phyloP scores from a whole-genome alignment of 2,797 vertebrate species.

The Esox lucius region DNA sequence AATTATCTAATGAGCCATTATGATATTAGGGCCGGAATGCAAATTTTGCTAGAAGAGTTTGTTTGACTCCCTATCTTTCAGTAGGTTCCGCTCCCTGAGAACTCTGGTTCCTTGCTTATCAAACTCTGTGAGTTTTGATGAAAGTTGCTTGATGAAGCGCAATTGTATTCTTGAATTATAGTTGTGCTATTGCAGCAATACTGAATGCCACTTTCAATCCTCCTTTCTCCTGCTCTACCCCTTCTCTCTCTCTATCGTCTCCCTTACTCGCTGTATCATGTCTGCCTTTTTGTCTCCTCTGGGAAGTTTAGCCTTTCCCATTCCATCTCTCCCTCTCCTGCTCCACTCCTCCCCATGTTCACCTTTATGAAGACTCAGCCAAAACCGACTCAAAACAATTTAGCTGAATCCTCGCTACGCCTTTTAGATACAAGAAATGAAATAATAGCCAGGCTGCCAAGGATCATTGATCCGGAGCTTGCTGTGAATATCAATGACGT shows the following conservation, averaged over 20 bases:
- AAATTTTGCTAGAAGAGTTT: too few relatives aligned
- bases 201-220: not conserved
- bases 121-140: not conserved
- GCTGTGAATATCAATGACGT: conserved; percentile 71
- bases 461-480: conserved; percentile 65
- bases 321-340: not conserved
- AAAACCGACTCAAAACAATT: conserved; percentile 59
- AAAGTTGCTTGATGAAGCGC: not conserved
- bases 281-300: not conserved
- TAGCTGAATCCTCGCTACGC: conserved; percentile 56
- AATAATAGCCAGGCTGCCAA: conserved; percentile 62
- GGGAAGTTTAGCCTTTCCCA: not conserved
- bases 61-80: too few relatives aligned
- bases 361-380: conserved; percentile 59
- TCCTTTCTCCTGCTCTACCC: not conserved
- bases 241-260: conserved; percentile 11
- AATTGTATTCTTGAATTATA: not conserved
- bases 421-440: conserved; percentile 64
- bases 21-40: too few relatives aligned
- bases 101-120: not conserved
- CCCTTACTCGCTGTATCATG: conserved; percentile 4
- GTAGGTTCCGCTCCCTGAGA: not conserved
- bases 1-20: too few relatives aligned
- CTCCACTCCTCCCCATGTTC: not conserved
- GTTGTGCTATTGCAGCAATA: not conserved